A percentile compares a stretch with the other conserved stretches of the same genome.
Evolutionary conservation across 2,888 invertebrate species (phyloP).

Genomic region (Agriopis marginaria): DNA sequence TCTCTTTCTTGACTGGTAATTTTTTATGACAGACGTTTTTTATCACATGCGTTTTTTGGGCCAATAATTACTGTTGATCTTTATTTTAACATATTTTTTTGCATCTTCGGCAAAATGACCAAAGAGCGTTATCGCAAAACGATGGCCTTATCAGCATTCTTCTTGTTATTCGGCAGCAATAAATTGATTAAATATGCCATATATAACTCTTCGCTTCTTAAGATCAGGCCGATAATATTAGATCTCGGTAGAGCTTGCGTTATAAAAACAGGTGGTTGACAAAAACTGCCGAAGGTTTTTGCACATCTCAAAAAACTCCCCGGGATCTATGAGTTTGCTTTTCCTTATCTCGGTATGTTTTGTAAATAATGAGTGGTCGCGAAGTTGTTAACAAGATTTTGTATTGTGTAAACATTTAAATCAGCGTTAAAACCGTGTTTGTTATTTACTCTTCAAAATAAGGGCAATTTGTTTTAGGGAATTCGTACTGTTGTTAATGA

Average conservation of each 20-base stretch:
- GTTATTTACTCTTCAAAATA: not conserved
- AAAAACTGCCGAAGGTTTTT: conserved; percentile 64
- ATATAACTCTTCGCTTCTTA: conserved; percentile 81
- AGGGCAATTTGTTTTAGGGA: not conserved
- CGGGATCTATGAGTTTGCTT: conserved; percentile 64
- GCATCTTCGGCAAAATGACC: conserved; percentile 63
- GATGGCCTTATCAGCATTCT: conserved; percentile 73
- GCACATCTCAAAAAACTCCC: conserved; percentile 69
- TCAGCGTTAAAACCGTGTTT: conserved; percentile 8
- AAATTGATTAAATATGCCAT: conserved; percentile 83
- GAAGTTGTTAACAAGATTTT: conserved; percentile 71
- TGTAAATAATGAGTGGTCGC: conserved; percentile 75
- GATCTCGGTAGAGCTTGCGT: conserved; percentile 73
- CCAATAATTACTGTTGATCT: not conserved
- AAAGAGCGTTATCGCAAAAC: conserved; percentile 74
- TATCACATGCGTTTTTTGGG: not conserved
- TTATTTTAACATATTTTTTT: conserved; percentile 34
- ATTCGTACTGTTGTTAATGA: too few species aligned
- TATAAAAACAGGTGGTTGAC: conserved; percentile 67
- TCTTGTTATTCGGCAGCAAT: conserved; percentile 78
- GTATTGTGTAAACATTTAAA: conserved; percentile 49
- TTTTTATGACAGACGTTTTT: conserved; percentile 1
- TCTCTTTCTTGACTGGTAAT: not conserved
- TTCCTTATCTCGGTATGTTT: conserved; percentile 75
- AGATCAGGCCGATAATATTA: conserved; percentile 82